Base-by-base conservation (phyloP, 1,140 invertebrate species). In the Lepidotrigona ventralis region DNA sequence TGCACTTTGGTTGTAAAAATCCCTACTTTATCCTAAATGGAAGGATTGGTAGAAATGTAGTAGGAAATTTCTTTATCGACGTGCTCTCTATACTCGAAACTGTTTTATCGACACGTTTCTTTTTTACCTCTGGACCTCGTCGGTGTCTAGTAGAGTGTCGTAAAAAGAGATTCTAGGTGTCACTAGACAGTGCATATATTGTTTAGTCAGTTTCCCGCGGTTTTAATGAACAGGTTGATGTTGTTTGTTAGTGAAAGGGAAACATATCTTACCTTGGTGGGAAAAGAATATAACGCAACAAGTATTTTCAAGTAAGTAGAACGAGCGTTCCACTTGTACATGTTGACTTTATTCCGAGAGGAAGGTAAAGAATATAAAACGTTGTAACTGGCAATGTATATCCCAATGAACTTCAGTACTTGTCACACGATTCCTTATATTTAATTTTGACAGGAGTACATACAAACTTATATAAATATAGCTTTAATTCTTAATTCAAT, bases 41-140 rank as follows among this genome's bases (percentile, higher is more conserved):
- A 63, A 0, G 1, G 15, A n/a, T n/a, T 4, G 19, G 21, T 66
- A n/a, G 72, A 86, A 23, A 46, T n/a, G 14, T 21, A 1, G 33
- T 23, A 87, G 81, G 19, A 64, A 87, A 23, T 72, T 82, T 75
- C 78, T 53, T 88, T 85, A 87, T 63, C 87, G 64, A 51, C 72
- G 26, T 6, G 11, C n/a, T 26, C 77, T 21, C 63, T 79, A 72
- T 58, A 21, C 21, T 0, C 5, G 23, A 1, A 5, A 21, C 60
- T 87, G 76, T 63, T 72, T 84, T 84, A 79, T 66, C 82, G 76
- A 60, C 58, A 23, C 0, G 11, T 63, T 56, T 29, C 69, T 23
- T n/a, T 78, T n/a, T 82, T 71, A 23, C 33, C 54, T 17, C 39
- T 64, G 63, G 63, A 21, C 17, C 5, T 19, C 54, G 5, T 5